Percentiles rank a stretch among this genome's conserved stretches.
These are phyloP conservation scores for Gari tellinella DNA, from an alignment of 2,888 invertebrate species.

Conservation along the genomic window DNA sequence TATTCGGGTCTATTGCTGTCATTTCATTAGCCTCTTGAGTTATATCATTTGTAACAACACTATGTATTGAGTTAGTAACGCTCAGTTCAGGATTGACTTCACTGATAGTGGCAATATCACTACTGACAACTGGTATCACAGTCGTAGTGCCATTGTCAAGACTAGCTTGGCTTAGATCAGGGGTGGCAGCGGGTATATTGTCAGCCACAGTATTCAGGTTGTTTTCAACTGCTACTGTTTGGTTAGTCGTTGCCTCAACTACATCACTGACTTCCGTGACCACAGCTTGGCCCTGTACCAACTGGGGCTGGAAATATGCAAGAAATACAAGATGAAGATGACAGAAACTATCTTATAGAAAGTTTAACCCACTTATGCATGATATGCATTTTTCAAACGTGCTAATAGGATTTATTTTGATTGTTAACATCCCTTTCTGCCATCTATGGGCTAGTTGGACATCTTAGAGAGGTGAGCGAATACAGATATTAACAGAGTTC, in stretches of 20 bases:
- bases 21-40: slow-evolving; percentile 29
- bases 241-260: neutral
- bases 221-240: neutral
- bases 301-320: neutral
- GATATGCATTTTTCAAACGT: no score
- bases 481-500: no score
- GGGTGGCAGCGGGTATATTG: neutral
- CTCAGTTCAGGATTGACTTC: slow-evolving; percentile 1
- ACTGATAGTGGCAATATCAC: neutral
- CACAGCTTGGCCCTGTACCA: neutral
- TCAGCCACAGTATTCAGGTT: neutral
- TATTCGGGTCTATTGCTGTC: slow-evolving; percentile 57
- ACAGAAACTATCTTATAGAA: no score
- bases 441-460: no score
- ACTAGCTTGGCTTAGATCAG: neutral
- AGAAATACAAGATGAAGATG: no score
- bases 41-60: slow-evolving; percentile 15
- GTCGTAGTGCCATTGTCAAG: neutral
- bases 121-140: neutral
- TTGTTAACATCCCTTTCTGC: no score
- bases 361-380: no score
- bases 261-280: neutral
- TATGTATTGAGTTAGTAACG: slow-evolving; percentile 6
- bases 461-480: no score
- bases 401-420: no score